Evolutionary conservation across 1,140 invertebrate species (phyloP).

Genomic region (Apis mellifera): Amel_HAv3.1 CM009940.2:11951001-11951500

Average conservation of each 20-base stretch:
- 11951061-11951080: conserved; percentile 27
- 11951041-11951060: conserved; percentile 41
- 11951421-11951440: too few relatives aligned
- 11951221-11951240: too few relatives aligned
- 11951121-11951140: conserved; percentile 23
- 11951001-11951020: conserved; percentile 35
- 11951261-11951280: not conserved
- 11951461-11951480: not conserved
- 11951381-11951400: too few relatives aligned
- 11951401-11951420: too few relatives aligned
- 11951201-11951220: too few relatives aligned
- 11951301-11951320: not conserved
- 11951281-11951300: not conserved
- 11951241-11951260: too few relatives aligned
- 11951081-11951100: conserved; percentile 29
- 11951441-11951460: not conserved
- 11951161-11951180: not conserved
- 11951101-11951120: conserved; percentile 34
- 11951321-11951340: too few relatives aligned
- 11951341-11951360: too few relatives aligned
- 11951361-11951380: too few relatives aligned
- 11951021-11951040: conserved; percentile 35
- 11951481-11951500: not conserved
- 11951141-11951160: not conserved
- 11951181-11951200: not conserved